phyloP scores from a whole-genome alignment of 2,797 vertebrate species.

The Morelia viridis region DNA sequence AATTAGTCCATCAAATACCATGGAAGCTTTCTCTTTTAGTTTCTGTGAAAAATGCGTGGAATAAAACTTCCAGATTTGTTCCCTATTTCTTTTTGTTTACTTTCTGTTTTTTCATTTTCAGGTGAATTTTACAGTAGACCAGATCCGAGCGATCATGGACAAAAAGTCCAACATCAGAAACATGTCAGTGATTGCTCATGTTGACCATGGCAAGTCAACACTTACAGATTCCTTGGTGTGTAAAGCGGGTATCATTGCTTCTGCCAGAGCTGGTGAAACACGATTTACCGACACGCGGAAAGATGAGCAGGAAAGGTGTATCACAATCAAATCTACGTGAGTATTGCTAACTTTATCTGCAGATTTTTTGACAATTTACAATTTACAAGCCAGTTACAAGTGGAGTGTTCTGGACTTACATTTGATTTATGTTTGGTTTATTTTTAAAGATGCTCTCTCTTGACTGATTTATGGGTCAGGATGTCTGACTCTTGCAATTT shows the following conservation, averaged over 20 bases:
- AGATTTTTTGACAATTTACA: neutral
- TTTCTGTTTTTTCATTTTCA: neutral
- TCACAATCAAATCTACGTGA: slow-evolving; percentile 20
- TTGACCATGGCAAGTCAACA: slow-evolving; percentile 49
- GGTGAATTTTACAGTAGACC: slow-evolving; percentile 53
- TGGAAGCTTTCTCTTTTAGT: neutral
- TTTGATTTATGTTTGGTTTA: neutral
- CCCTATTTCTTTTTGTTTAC: neutral
- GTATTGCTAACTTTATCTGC: neutral
- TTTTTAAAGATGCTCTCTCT: neutral
- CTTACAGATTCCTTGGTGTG: slow-evolving; percentile 32
- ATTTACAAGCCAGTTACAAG: neutral
- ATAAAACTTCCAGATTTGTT: neutral
- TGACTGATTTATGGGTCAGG: neutral
- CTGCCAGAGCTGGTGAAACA: slow-evolving; percentile 21
- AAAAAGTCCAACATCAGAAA: slow-evolving; percentile 58
- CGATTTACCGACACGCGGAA: slow-evolving; percentile 32
- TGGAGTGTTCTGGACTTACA: neutral
- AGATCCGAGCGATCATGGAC: slow-evolving; percentile 44
- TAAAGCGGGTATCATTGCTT: slow-evolving; percentile 40
- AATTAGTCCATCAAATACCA: neutral
- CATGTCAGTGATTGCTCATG: slow-evolving; percentile 46
- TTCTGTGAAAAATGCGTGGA: neutral
- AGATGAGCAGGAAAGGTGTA: slow-evolving; percentile 41
- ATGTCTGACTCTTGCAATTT: neutral